Percentiles rank a stretch among this genome's conserved stretches.
phyloP scores from a whole-genome alignment of 1,140 invertebrate species.

The Limonius californicus region DNA sequence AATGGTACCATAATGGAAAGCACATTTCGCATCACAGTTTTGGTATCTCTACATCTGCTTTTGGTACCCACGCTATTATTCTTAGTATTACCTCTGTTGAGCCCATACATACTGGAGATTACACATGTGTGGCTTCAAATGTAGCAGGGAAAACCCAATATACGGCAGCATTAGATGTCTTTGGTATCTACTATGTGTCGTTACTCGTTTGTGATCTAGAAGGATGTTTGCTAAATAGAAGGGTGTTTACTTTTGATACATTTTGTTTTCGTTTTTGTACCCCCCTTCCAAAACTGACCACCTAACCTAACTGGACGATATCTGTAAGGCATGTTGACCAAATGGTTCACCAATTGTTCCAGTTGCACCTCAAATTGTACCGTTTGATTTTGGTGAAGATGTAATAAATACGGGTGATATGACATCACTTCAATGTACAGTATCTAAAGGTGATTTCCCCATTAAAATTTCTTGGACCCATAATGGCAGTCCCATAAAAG shows the following conservation, averaged over 20 bases:
- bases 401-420: constrained; percentile 62
- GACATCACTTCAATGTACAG: constrained; percentile 56
- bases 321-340: constrained; percentile 15
- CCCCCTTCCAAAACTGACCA: constrained; percentile 11
- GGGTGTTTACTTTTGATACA: too few relatives aligned
- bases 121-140: constrained; percentile 65
- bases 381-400: constrained; percentile 62
- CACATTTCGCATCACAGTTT: constrained; percentile 39
- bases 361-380: constrained; percentile 66
- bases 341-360: neutral
- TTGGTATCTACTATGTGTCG: constrained; percentile 48
- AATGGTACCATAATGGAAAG: constrained; percentile 54
- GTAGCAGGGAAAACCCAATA: constrained; percentile 57
- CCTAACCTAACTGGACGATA: too few relatives aligned
- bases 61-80: constrained; percentile 58
- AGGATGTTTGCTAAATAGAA: neutral
- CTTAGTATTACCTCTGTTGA: constrained; percentile 56
- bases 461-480: constrained; percentile 58
- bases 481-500: constrained; percentile 38
- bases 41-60: constrained; percentile 49
- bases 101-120: constrained; percentile 57
- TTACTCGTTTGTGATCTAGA: neutral
- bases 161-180: constrained; percentile 56
- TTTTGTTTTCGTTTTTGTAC: constrained; percentile 8
- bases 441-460: constrained; percentile 66